phyloP scores from a whole-genome alignment of 2,113 vertebrate species.

The Ibidorhyncha struthersii region DNA sequence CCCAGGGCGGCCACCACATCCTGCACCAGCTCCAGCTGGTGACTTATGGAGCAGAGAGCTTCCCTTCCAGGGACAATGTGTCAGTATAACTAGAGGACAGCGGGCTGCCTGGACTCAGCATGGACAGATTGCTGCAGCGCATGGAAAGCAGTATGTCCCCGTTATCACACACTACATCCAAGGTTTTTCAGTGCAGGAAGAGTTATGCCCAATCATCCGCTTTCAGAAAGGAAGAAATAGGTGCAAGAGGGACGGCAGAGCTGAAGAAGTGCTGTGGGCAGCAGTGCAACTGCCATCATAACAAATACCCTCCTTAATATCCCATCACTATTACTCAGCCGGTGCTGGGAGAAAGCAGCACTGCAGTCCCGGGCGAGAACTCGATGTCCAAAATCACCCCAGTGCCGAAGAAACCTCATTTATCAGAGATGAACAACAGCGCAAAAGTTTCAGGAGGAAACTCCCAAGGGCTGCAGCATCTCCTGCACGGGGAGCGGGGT shows the following conservation, averaged over 20 bases:
- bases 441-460: neutral
- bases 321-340: neutral
- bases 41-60: neutral
- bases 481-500: fast-evolving
- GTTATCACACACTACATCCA: neutral
- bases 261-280: neutral
- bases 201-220: neutral
- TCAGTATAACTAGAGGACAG: neutral
- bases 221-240: neutral
- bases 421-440: neutral
- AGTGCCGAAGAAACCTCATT: neutral
- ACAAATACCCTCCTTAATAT: neutral
- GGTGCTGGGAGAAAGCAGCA: neutral
- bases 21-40: neutral
- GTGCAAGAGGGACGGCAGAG: neutral
- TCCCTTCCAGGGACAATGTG: neutral
- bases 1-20: neutral
- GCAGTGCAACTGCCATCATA: neutral
- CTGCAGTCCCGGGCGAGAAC: neutral
- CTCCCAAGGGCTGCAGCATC: neutral
- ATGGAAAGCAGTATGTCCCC: neutral
- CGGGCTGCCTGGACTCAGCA: neutral
- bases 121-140: neutral
- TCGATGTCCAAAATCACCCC: neutral
- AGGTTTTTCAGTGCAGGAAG: neutral